Evolutionary conservation across 2,113 vertebrate genomes (phyloP).

Genomic region (Bos indicus): DNA sequence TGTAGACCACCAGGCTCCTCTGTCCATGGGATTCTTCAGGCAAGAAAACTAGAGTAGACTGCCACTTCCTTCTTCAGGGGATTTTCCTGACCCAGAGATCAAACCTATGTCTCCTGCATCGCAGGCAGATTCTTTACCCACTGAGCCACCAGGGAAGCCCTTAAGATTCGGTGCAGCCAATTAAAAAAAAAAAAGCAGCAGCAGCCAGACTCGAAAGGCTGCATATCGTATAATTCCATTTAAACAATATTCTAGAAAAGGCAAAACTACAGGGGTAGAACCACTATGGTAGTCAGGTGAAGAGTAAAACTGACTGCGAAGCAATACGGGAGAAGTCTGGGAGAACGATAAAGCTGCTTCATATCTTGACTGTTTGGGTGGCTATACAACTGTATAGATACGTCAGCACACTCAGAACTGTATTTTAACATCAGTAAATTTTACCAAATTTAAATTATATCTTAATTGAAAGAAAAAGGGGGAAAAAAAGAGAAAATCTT

Average conservation of each 20-base stretch:
- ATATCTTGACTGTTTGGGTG: neutral
- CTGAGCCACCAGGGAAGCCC: neutral
- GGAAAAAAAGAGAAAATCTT: neutral
- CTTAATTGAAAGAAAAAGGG: neutral
- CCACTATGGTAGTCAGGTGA: neutral
- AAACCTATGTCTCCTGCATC: neutral
- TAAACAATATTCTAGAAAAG: neutral
- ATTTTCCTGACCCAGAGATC: neutral
- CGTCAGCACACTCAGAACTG: neutral
- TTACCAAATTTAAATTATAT: constrained; percentile 5
- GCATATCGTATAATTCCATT: neutral
- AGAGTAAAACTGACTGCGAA: neutral
- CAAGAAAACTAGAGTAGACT: neutral
- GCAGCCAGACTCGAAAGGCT: neutral
- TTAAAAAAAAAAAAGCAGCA: neutral
- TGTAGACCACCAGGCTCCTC: neutral
- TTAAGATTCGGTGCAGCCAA: neutral
- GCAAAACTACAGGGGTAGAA: neutral
- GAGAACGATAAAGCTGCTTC: neutral
- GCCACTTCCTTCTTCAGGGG: neutral
- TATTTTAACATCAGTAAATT: neutral
- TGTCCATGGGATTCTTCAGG: neutral
- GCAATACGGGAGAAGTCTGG: neutral
- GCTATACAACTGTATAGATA: neutral
- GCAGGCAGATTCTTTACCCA: neutral